Percentiles rank a stretch among this genome's conserved stretches.
phyloP scores from a whole-genome alignment of 1,140 invertebrate species.

The Tetramorium simillimum region DNA sequence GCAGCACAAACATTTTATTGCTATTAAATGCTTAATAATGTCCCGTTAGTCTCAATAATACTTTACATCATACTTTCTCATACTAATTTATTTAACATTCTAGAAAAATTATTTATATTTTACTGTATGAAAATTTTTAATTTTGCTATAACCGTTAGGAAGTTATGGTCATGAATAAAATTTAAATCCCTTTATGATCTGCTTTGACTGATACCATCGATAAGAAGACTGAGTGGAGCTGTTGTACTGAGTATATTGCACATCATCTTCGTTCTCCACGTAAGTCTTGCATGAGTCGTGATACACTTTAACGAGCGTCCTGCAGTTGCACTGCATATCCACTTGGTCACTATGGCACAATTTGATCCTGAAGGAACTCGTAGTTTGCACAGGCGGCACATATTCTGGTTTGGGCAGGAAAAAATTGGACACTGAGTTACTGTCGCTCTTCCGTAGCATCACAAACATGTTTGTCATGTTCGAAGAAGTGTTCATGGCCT shows the following conservation, averaged over 20 bases:
- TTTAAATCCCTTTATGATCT: constrained; percentile 82
- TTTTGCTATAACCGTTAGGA: constrained; percentile 18
- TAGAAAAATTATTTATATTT: constrained; percentile 9
- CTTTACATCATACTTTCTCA: background rate
- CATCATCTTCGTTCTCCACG: constrained; percentile 2
- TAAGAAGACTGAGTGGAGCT: constrained; percentile 68
- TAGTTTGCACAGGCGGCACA: constrained; percentile 47
- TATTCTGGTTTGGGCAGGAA: constrained; percentile 83
- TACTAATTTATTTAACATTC: background rate
- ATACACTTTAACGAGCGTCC: constrained; percentile 76
- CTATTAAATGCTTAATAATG: constrained; percentile 4
- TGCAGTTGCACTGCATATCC: constrained; percentile 75
- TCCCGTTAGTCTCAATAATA: constrained; percentile 24
- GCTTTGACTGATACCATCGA: constrained; percentile 82
- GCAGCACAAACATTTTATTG: background rate
- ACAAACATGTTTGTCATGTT: constrained; percentile 82
- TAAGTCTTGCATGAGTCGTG: constrained; percentile 71
- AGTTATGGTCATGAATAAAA: constrained; percentile 75
- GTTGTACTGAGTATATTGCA: constrained; percentile 45
- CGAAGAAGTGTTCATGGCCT: constrained; percentile 77
- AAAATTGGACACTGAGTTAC: constrained; percentile 76
- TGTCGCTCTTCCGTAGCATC: constrained; percentile 80
- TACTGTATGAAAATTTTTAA: constrained; percentile 13
- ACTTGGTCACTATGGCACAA: constrained; percentile 72
- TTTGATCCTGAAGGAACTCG: constrained; percentile 77